A percentile compares a stretch with the other conserved stretches of the same genome.
Evolutionary conservation across 2,888 invertebrate species (phyloP).

Genomic region (Eupsilia transversa): DNA sequence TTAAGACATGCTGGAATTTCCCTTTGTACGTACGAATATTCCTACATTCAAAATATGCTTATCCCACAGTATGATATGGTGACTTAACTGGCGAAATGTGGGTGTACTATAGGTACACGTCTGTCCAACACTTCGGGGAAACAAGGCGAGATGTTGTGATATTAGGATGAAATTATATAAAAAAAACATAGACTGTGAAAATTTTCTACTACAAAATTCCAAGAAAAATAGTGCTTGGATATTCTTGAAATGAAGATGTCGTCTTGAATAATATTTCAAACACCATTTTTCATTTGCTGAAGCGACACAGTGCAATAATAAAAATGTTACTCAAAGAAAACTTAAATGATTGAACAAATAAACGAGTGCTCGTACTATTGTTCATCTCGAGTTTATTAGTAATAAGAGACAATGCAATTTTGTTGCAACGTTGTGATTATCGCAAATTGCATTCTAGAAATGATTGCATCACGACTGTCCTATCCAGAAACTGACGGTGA

Average conservation of each 20-base stretch:
- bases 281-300: slow-evolving; percentile 45
- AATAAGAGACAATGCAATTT: background rate
- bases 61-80: background rate
- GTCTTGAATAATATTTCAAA: slow-evolving; percentile 37
- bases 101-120: too few relatives aligned
- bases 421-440: background rate
- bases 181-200: too few relatives aligned
- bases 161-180: too few relatives aligned
- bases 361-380: background rate
- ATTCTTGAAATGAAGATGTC: slow-evolving; percentile 32
- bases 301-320: slow-evolving; percentile 20
- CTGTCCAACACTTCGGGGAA: too few relatives aligned
- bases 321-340: slow-evolving; percentile 7
- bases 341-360: slow-evolving; percentile 22
- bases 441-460: background rate
- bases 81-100: too few relatives aligned
- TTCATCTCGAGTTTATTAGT: slow-evolving; percentile 3
- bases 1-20: slow-evolving; percentile 22
- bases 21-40: slow-evolving; percentile 26
- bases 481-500: background rate
- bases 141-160: too few relatives aligned
- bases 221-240: background rate
- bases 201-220: background rate
- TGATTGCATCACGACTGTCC: background rate
- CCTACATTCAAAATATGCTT: background rate